These are phyloP conservation scores for Brachyptera risi DNA, from an alignment of 2,888 invertebrate genomes.

Conservation along the genomic window DNA sequence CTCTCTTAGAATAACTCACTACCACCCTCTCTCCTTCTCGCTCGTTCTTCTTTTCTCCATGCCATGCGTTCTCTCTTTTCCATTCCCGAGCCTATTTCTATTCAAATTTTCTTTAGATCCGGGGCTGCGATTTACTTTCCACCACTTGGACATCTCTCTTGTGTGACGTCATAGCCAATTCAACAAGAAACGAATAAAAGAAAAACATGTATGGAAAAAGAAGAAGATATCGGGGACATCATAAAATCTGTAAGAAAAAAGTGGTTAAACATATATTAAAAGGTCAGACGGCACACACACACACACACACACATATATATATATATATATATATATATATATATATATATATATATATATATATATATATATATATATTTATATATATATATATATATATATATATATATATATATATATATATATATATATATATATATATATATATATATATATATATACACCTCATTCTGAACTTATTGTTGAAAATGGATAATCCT, in stretches of 20 bases:
- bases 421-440: too few species aligned
- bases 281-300: neutral
- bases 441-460: too few species aligned
- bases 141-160: slow-evolving; percentile 24
- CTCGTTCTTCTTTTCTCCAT: too few species aligned
- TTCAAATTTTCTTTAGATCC: slow-evolving; percentile 28
- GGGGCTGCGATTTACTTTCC: slow-evolving; percentile 25
- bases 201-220: slow-evolving; percentile 5
- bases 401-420: too few species aligned
- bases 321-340: too few species aligned
- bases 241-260: slow-evolving; percentile 5
- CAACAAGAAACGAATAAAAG: slow-evolving; percentile 16
- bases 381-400: too few species aligned
- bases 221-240: neutral
- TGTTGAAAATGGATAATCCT: slow-evolving; percentile 11
- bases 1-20: slow-evolving; percentile 6
- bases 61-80: neutral
- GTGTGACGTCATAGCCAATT: slow-evolving; percentile 25
- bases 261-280: neutral
- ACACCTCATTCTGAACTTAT: slow-evolving; percentile 3
- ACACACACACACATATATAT: too few species aligned
- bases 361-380: too few species aligned
- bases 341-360: too few species aligned
- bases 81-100: slow-evolving; percentile 27
- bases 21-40: slow-evolving; percentile 1